phyloP scores from a whole-genome alignment of 2,797 vertebrate species.

The Aythya fuligula region DNA sequence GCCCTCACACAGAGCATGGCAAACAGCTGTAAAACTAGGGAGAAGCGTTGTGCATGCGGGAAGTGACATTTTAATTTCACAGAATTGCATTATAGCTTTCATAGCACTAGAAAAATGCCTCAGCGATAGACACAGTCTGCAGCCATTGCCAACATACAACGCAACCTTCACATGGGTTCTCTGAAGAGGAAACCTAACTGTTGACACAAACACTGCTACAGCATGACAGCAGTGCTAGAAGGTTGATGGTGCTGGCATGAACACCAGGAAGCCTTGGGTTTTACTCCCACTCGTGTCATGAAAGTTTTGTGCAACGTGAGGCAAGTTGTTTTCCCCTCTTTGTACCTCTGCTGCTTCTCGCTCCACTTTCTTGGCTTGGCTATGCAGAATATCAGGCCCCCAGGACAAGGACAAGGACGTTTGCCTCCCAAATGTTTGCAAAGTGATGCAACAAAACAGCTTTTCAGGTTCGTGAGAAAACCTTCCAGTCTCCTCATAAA shows the following conservation, averaged over 20 bases:
- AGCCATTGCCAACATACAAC: background rate
- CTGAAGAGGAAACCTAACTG: background rate
- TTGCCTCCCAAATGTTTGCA: background rate
- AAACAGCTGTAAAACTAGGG: constrained; percentile 11
- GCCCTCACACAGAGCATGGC: background rate
- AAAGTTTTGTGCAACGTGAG: background rate
- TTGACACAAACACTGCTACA: background rate
- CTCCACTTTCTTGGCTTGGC: background rate
- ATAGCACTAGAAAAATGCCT: background rate
- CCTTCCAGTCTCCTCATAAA: background rate
- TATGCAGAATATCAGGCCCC: background rate
- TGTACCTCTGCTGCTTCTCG: background rate
- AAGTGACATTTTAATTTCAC: background rate
- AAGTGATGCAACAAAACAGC: background rate
- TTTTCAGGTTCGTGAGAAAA: background rate
- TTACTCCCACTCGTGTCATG: background rate
- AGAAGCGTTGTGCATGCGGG: background rate
- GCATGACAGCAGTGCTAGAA: background rate
- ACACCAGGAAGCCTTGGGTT: background rate
- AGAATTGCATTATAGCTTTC: constrained; percentile 16
- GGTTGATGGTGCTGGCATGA: background rate
- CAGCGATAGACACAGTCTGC: background rate
- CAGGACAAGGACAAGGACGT: background rate
- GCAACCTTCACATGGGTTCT: background rate
- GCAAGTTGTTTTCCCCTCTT: background rate